phyloP scores from a whole-genome alignment of 2,797 vertebrate genomes.

The Leuciscus waleckii region DNA sequence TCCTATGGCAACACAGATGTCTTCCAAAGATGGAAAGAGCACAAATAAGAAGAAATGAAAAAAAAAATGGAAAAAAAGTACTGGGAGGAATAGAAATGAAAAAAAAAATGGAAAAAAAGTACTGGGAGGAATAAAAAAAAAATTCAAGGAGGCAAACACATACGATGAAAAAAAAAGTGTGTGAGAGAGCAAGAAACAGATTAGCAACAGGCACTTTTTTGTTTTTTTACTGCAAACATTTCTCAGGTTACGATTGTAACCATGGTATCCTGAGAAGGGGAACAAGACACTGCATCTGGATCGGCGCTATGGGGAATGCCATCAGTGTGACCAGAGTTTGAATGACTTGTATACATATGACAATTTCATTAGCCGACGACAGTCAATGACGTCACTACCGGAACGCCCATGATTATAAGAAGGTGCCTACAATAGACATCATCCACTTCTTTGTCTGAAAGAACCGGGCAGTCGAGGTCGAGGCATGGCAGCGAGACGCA shows the following conservation, averaged over 20 bases:
- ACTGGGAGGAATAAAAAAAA: slow-evolving; percentile 42
- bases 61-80: slow-evolving; percentile 38
- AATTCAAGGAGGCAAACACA: slow-evolving; percentile 44
- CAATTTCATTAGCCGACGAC: neutral
- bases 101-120: slow-evolving; percentile 38
- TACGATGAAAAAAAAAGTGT: neutral
- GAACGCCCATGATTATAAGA: neutral
- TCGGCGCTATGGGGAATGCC: neutral
- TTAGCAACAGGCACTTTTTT: slow-evolving; percentile 53
- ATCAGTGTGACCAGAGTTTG: neutral
- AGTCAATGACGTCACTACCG: neutral
- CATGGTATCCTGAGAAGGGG: neutral
- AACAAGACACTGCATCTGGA: neutral
- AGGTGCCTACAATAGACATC: neutral
- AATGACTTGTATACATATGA: neutral
- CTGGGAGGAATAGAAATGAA: slow-evolving; percentile 49
- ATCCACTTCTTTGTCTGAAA: neutral
- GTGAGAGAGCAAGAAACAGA: slow-evolving; percentile 43
- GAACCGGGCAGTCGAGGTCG: neutral
- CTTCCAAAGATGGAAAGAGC: slow-evolving; percentile 55
- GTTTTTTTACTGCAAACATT: neutral
- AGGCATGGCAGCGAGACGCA: neutral
- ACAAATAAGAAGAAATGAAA: slow-evolving; percentile 41
- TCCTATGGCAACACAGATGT: slow-evolving; percentile 57
- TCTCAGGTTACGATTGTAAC: neutral